phyloP scores from a whole-genome alignment of 2,797 vertebrate species.

The Galagoides demidoff region DNA sequence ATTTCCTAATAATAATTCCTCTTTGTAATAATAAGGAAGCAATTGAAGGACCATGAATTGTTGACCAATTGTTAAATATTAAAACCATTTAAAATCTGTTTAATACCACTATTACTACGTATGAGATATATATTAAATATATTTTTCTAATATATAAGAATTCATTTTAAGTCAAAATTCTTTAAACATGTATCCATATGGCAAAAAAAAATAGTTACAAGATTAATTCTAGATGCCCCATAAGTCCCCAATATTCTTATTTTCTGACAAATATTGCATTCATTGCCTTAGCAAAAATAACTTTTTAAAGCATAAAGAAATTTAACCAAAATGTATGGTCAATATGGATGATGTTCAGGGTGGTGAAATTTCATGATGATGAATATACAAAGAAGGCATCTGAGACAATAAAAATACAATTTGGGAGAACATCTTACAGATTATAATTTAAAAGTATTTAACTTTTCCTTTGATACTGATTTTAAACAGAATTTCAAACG shows the following conservation, averaged over 20 bases:
- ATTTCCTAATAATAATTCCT: background rate
- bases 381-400: background rate
- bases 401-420: background rate
- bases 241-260: background rate
- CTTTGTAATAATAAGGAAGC: background rate
- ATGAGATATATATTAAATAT: background rate
- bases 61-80: background rate
- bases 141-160: background rate
- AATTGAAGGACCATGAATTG: background rate
- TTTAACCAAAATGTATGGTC: background rate
- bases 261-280: background rate
- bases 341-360: background rate
- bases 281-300: background rate
- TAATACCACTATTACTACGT: background rate
- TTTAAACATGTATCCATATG: background rate
- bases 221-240: background rate
- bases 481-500: background rate
- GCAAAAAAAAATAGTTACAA: background rate
- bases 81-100: background rate
- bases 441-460: background rate
- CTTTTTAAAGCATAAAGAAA: background rate
- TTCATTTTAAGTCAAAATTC: conserved; percentile 26
- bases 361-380: background rate
- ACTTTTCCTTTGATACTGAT: background rate
- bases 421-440: background rate